These are phyloP conservation scores for Acronicta leporina DNA, from an alignment of 2,888 invertebrate species.

Conservation along the genomic window DNA sequence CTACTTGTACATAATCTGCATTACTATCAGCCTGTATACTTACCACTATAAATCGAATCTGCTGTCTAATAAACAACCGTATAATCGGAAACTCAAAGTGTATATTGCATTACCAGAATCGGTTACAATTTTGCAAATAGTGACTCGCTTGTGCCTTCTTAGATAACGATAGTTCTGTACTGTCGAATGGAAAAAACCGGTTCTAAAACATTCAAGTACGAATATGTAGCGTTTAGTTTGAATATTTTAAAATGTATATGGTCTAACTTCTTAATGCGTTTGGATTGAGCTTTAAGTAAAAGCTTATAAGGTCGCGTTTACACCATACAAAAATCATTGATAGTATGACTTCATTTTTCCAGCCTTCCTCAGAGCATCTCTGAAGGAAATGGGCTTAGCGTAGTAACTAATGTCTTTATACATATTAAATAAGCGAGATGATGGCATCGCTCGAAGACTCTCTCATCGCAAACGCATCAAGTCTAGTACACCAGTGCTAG, in stretches of 20 bases:
- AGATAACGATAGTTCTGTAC: slow-evolving; percentile 50
- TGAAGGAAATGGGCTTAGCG: too few species aligned
- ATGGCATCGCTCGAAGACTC: too few species aligned
- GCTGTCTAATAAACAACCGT: slow-evolving; percentile 4
- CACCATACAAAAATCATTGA: too few species aligned
- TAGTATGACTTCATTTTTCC: too few species aligned
- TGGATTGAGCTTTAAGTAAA: too few species aligned
- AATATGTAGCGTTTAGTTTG: slow-evolving; percentile 38
- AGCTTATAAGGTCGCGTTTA: too few species aligned
- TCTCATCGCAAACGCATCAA: too few species aligned
- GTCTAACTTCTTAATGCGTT: slow-evolving; percentile 5
- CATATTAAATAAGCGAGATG: too few species aligned
- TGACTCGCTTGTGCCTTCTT: slow-evolving; percentile 31
- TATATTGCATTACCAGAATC: slow-evolving; percentile 5
- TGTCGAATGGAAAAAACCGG: slow-evolving; percentile 42
- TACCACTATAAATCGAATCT: slow-evolving; percentile 1
- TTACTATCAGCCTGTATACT: slow-evolving; percentile 16
- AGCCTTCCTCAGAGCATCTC: too few species aligned
- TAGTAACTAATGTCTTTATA: too few species aligned
- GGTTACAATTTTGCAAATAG: slow-evolving; percentile 43
- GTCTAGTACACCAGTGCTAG: too few species aligned
- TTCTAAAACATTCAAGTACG: slow-evolving; percentile 20
- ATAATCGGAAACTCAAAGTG: background rate
- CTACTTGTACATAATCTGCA: slow-evolving; percentile 41
- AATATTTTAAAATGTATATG: slow-evolving; percentile 36